Evolutionary conservation across 2,113 vertebrate species (phyloP), one percentile per base, ranked within the genome.

Genomic region (Phyllostomus discolor): DNA sequence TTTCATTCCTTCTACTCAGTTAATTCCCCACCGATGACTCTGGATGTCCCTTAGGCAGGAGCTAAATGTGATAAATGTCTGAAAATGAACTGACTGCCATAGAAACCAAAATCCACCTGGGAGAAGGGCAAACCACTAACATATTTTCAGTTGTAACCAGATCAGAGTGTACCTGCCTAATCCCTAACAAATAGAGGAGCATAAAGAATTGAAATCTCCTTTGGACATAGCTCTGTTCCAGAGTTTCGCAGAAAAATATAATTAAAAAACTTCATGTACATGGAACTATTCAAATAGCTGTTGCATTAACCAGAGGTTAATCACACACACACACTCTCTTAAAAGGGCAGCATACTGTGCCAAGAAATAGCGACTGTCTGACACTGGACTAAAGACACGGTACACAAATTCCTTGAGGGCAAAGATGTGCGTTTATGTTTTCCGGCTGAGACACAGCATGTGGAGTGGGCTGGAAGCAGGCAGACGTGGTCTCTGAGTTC

Each of bases 101-200:
- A 75, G 83, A 92, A 90, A 67, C n/a, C 84, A 85, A 64, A 91
- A 80, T 76, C 12, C 90, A 91, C 87, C 48, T 75, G 89, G 82
- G 78, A 93, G 76, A 78, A 93, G 33, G 41, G 26, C 16, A 81
- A 75, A 94, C 67, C 84, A 84, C 46, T 4, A 76, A 78, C 17
- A 35, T 82, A 54, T 52, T 92, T 95, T 95, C n/a, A 93, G 69
- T 28, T 80, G 89, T 76, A 93, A 89, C 83, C n/a, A 87, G 88
- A 88, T 93, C 76, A 84, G 43, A 83, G 33, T 92, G 33, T 59
- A 95, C 90, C 31, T 86, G 78, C 20, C 12, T 91, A 90, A 95
- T 59, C 26, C 50, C 70, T 90, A 89, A 46, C 84, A 95, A 82
- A 76, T 4, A 59, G 57, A 94, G 62, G 35, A 14, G 31, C 46